Evolutionary conservation across 2,797 vertebrate species (phyloP).

Genomic region (Steatocranus sp.): DNA sequence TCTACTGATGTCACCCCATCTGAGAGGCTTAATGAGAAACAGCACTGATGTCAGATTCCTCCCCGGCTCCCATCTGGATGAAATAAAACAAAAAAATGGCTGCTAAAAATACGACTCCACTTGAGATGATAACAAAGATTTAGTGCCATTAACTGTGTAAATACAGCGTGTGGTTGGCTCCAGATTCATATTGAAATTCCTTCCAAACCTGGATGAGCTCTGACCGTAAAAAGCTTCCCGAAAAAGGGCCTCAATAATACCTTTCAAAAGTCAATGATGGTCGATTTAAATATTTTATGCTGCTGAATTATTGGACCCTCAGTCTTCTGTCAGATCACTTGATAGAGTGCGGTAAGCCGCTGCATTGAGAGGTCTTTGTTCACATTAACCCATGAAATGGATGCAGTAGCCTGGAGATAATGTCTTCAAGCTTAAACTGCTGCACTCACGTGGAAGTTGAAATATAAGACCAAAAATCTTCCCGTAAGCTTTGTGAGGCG

Average conservation of each 20-base stretch:
- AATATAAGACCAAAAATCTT: conserved; percentile 1
- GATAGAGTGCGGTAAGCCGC: conserved; percentile 4
- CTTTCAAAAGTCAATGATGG: conserved; percentile 34
- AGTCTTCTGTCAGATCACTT: conserved; percentile 30
- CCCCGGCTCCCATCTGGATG: conserved; percentile 65
- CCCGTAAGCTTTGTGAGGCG: not conserved
- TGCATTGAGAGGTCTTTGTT: conserved; percentile 44
- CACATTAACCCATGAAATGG: conserved; percentile 30
- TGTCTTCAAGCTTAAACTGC: conserved; percentile 1
- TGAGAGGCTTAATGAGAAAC: conserved; percentile 60
- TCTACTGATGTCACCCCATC: conserved; percentile 61
- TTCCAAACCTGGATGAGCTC: conserved; percentile 39
- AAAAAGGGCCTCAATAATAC: conserved; percentile 24
- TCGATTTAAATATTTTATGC: conserved; percentile 58
- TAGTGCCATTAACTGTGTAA: conserved; percentile 66
- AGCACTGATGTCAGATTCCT: conserved; percentile 58
- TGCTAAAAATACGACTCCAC: conserved; percentile 68
- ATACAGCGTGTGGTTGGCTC: conserved; percentile 48
- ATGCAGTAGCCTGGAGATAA: conserved; percentile 7
- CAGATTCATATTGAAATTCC: conserved; percentile 53
- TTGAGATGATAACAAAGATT: conserved; percentile 68
- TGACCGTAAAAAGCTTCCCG: conserved; percentile 8
- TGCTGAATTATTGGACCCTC: conserved; percentile 41
- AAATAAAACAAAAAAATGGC: conserved; percentile 63
- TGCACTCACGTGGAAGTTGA: not conserved